Conservation (phyloP, 2,888 invertebrate species). For the Spisula solida region DNA sequence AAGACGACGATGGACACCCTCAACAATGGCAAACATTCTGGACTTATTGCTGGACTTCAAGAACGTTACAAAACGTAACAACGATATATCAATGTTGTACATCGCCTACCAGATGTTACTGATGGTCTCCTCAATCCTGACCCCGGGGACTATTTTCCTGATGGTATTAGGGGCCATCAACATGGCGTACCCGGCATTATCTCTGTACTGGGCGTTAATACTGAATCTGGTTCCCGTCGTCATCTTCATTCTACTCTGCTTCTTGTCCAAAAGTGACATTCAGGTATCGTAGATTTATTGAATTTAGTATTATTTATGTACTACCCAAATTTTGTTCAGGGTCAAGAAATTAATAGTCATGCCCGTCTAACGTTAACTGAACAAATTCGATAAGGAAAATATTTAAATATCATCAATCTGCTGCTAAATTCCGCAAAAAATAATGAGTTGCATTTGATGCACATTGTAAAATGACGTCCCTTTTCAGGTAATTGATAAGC, state of each 20-base stretch:
- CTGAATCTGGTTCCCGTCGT: constrained; percentile 82
- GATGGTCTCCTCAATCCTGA: constrained; percentile 94
- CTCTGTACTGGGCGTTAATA: constrained; percentile 88
- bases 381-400: too few species aligned
- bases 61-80: constrained; percentile 94
- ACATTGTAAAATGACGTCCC: too few species aligned
- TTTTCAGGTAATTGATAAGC: too few species aligned
- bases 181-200: constrained; percentile 88
- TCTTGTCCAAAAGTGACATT: constrained; percentile 76
- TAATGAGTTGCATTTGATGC: too few species aligned
- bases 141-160: constrained; percentile 91
- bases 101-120: constrained; percentile 83
- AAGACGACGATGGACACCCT: constrained; percentile 99
- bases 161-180: constrained; percentile 91
- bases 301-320: neutral
- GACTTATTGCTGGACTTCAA: constrained; percentile 90
- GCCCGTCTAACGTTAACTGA: too few species aligned
- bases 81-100: constrained; percentile 93
- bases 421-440: too few species aligned
- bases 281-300: constrained; percentile 90
- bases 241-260: constrained; percentile 82
- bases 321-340: too few species aligned
- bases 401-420: too few species aligned
- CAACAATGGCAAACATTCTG: constrained; percentile 99
- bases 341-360: too few species aligned